These are phyloP conservation scores for Drosophila persimilis DNA, from an alignment of 1,140 invertebrate genomes.

Conservation along the genomic window DNA sequence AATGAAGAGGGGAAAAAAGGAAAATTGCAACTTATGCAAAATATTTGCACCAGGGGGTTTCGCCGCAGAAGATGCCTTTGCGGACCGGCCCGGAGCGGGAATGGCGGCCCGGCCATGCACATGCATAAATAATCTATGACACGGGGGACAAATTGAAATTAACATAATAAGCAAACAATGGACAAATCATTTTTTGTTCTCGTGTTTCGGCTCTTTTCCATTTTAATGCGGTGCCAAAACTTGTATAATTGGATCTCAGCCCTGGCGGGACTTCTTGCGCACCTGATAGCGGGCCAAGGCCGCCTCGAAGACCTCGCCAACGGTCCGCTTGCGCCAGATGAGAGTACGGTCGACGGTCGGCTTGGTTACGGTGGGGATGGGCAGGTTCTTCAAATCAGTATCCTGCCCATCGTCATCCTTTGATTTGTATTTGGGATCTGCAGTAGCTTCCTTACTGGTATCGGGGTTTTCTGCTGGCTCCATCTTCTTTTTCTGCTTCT, in stretches of 20 bases:
- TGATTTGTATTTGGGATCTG: conserved; percentile 15
- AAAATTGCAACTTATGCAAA: conserved; percentile 56
- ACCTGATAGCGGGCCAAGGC: conserved; percentile 92
- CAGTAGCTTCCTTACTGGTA: conserved; percentile 6
- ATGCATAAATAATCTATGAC: conserved; percentile 38
- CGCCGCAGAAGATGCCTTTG: conserved; percentile 27
- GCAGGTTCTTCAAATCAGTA: conserved; percentile 10
- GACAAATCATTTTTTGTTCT: conserved; percentile 46
- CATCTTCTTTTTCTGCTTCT: conserved; percentile 2
- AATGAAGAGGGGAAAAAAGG: background rate
- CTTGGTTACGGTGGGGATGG: conserved; percentile 29
- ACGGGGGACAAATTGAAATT: conserved; percentile 51
- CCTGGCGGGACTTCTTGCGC: conserved; percentile 85
- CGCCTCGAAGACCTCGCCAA: conserved; percentile 90
- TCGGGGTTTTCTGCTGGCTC: background rate
- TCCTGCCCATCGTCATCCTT: conserved; percentile 12
- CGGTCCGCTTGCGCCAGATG: conserved; percentile 93
- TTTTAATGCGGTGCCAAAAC: conserved; percentile 8
- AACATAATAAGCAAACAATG: conserved; percentile 53
- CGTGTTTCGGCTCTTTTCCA: background rate
- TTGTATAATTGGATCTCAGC: conserved; percentile 52
- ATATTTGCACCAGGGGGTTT: conserved; percentile 55
- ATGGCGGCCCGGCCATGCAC: conserved; percentile 1
- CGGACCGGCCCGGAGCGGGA: background rate
- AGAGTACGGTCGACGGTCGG: conserved; percentile 84